These are phyloP conservation scores for Epinephelus lanceolatus DNA, from an alignment of 2,113 vertebrate genomes.

Conservation along the genomic window DNA sequence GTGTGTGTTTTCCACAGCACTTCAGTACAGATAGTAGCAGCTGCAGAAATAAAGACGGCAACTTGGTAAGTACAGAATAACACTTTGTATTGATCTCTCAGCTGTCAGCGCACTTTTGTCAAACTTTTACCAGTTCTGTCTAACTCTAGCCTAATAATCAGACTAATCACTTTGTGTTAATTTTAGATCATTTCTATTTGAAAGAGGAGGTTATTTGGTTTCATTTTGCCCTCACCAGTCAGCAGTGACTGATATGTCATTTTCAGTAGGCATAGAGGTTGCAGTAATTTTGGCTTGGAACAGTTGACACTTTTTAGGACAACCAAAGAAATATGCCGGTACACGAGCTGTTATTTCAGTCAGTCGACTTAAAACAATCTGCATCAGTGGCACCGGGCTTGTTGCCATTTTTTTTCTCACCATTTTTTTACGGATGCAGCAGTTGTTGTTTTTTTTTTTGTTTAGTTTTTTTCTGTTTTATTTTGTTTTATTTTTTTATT, in stretches of 20 bases:
- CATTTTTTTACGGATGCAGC: too few species aligned
- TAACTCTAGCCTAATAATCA: neutral
- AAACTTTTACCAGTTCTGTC: too few species aligned
- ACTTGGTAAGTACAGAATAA: constrained; percentile 28
- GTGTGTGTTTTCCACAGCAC: constrained; percentile 6
- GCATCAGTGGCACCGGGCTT: neutral
- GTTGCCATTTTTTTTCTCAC: neutral
- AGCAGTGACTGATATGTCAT: too few species aligned
- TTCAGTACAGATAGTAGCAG: constrained; percentile 4
- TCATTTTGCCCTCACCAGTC: neutral
- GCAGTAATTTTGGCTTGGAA: too few species aligned
- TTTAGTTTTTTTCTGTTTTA: too few species aligned
- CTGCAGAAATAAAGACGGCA: constrained; percentile 15
- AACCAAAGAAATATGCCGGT: too few species aligned
- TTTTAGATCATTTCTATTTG: neutral
- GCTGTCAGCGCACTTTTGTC: too few species aligned
- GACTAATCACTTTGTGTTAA: neutral
- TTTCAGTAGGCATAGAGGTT: too few species aligned
- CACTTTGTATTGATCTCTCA: neutral
- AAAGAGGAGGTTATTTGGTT: neutral
- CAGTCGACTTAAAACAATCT: neutral
- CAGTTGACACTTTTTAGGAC: neutral
- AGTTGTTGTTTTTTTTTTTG: neutral
- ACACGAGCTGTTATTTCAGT: too few species aligned
- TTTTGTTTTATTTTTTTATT: too few species aligned